Evolutionary conservation across 2,113 vertebrate genomes (phyloP).

Genomic region (Apodemus speciosus): DNA sequence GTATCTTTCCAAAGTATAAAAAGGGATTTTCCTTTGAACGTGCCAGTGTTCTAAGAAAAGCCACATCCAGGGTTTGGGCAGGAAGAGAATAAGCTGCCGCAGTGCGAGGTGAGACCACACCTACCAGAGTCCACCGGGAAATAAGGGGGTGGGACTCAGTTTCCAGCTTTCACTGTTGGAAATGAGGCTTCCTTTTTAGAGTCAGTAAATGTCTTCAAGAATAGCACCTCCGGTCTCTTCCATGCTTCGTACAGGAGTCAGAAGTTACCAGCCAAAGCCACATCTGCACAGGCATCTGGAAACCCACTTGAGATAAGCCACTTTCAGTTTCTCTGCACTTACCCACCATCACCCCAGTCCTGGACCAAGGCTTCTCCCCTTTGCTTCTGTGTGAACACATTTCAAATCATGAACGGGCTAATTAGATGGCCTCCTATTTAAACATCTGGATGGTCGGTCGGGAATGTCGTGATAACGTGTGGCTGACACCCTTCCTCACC

Average conservation of each 20-base stretch:
- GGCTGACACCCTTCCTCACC: neutral
- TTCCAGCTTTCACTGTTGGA: neutral
- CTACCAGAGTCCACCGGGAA: neutral
- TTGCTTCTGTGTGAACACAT: neutral
- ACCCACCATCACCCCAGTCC: neutral
- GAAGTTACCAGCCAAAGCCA: neutral
- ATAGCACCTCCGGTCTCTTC: neutral
- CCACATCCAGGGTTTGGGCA: neutral
- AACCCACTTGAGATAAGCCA: neutral
- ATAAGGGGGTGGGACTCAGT: neutral
- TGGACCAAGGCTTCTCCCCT: neutral
- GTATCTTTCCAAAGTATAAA: neutral
- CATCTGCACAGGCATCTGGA: neutral
- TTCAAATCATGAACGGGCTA: slow-evolving; percentile 10
- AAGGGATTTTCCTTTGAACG: neutral
- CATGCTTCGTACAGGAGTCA: neutral
- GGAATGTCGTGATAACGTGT: neutral
- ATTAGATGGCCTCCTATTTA: neutral
- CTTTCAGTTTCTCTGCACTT: neutral
- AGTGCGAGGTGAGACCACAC: neutral
- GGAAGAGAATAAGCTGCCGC: neutral
- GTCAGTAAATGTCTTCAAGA: neutral
- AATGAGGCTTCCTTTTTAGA: neutral
- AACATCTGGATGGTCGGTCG: neutral
- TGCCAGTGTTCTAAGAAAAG: slow-evolving; percentile 21